Percentiles rank a stretch among this genome's conserved stretches.
phyloP scores from a whole-genome alignment of 2,113 vertebrate genomes.

The Willisornis vidua region DNA sequence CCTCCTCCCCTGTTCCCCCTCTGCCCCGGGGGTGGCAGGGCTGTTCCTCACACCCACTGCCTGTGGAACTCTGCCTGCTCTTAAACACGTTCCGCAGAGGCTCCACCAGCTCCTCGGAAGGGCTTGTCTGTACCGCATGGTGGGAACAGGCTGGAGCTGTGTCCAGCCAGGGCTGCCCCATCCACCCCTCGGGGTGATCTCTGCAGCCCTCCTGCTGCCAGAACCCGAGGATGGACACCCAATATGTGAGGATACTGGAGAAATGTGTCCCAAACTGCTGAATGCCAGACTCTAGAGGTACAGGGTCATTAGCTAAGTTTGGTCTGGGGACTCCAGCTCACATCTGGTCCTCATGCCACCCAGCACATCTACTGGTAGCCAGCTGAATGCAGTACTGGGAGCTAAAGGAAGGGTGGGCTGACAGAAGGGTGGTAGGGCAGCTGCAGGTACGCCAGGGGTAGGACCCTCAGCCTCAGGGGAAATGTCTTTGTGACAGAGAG shows the following conservation, averaged over 20 bases:
- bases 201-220: not conserved
- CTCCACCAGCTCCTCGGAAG: not conserved
- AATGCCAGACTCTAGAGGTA: conserved; percentile 20
- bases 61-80: not conserved
- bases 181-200: too few relatives aligned
- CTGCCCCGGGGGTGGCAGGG: not conserved
- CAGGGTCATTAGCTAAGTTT: not conserved
- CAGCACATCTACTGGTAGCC: not conserved
- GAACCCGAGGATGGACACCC: too few relatives aligned
- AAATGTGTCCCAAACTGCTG: not conserved
- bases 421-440: not conserved
- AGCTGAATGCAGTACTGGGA: not conserved
- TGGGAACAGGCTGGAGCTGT: not conserved
- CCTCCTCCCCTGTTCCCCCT: not conserved
- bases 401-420: not conserved
- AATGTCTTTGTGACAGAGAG: not conserved
- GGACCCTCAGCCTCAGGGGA: not conserved
- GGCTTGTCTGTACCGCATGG: accelerated
- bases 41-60: not conserved
- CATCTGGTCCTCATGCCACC: not conserved
- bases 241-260: not conserved
- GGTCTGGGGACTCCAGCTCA: not conserved
- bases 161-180: not conserved
- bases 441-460: not conserved
- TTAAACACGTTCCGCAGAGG: not conserved